Conservation (phyloP, 2,888 invertebrate species). For the Euproctis similis region DNA sequence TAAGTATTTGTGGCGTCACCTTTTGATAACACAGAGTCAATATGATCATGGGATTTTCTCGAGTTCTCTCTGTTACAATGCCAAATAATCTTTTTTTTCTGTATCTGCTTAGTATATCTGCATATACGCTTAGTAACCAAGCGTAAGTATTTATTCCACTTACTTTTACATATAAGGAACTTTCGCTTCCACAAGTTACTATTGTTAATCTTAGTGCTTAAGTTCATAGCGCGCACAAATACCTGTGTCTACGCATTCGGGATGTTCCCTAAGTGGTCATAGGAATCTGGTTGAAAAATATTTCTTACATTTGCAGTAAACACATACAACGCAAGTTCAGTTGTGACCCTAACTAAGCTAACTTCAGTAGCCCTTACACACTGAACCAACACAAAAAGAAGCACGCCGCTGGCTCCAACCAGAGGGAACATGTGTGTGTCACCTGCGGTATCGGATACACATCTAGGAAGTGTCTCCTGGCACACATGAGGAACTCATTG, state of each 20-base stretch:
- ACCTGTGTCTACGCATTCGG: neutral
- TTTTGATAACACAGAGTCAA: no score
- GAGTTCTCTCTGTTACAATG: no score
- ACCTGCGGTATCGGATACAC: conserved; percentile 31
- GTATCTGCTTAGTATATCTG: no score
- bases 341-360: conserved; percentile 37
- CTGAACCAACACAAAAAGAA: conserved; percentile 40
- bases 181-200: no score
- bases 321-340: conserved; percentile 51
- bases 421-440: conserved; percentile 18
- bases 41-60: no score
- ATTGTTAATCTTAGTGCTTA: no score
- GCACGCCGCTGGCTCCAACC: conserved; percentile 20
- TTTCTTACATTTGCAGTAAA: conserved; percentile 35
- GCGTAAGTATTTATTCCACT: no score
- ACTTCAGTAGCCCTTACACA: conserved; percentile 52
- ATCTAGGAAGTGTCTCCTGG: conserved; percentile 37
- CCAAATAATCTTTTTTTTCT: no score
- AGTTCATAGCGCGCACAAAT: no score
- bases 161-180: no score
- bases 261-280: neutral
- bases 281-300: neutral
- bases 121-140: no score
- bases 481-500: conserved; percentile 36
- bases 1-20: no score